A percentile compares a stretch with the other conserved stretches of the same genome.
These are phyloP conservation scores for Nycticorax nycticorax DNA, from an alignment of 2,113 vertebrate genomes.

Conservation along the genomic window DNA sequence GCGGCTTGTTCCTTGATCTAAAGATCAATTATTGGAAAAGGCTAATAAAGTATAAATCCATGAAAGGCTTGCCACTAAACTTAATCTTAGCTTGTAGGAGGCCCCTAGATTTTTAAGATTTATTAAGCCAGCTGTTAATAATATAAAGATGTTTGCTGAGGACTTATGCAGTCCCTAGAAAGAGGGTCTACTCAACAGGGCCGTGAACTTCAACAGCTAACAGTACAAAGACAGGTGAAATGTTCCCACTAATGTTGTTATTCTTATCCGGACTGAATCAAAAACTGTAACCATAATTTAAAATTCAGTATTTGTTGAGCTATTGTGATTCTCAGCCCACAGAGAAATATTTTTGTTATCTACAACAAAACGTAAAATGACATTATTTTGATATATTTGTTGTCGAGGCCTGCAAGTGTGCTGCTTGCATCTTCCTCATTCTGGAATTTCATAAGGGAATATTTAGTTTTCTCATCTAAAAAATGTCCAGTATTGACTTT, in stretches of 20 bases:
- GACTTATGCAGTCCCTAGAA: neutral
- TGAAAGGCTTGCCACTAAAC: slow-evolving; percentile 22
- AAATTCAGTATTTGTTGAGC: neutral
- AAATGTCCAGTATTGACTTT: neutral
- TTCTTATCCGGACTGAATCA: neutral
- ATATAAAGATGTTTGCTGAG: neutral
- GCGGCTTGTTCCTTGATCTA: neutral
- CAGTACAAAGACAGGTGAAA: slow-evolving; percentile 14
- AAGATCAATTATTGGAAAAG: slow-evolving; percentile 50
- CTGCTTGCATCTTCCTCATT: neutral
- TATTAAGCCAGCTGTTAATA: slow-evolving; percentile 41
- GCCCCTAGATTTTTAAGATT: slow-evolving; percentile 6
- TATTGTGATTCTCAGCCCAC: neutral
- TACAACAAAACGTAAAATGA: neutral
- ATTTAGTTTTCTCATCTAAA: neutral
- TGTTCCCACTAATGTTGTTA: neutral
- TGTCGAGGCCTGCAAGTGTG: neutral
- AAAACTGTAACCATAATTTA: neutral
- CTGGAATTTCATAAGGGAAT: neutral
- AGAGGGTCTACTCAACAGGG: neutral
- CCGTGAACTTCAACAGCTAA: neutral
- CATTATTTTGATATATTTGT: neutral
- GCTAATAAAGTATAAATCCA: slow-evolving; percentile 18
- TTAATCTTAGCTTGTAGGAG: slow-evolving; percentile 41
- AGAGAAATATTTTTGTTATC: neutral